Conservation (phyloP, 2,888 invertebrate genomes). For the Lomographa bimaculata region DNA sequence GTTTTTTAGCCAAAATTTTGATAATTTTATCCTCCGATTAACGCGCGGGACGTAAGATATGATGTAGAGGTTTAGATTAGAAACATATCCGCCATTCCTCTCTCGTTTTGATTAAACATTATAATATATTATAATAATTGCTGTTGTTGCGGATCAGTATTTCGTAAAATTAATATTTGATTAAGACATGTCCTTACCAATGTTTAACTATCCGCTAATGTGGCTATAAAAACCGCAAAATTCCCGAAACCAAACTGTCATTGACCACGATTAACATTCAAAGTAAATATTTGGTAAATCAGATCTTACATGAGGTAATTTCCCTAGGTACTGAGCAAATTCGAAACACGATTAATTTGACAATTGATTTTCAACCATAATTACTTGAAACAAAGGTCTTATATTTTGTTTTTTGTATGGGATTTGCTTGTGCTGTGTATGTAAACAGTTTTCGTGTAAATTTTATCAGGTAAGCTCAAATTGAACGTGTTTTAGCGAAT, state of each 20-base stretch:
- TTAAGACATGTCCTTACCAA: not conserved
- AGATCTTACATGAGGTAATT: slow-evolving; percentile 22
- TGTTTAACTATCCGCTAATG: slow-evolving; percentile 1
- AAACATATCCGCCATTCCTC: too few relatives aligned
- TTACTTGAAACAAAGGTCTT: too few relatives aligned
- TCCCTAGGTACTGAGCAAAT: slow-evolving; percentile 13
- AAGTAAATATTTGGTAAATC: slow-evolving; percentile 27
- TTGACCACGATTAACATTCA: slow-evolving; percentile 18
- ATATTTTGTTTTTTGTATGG: too few relatives aligned
- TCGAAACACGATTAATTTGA: not conserved
- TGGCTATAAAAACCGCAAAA: slow-evolving; percentile 9
- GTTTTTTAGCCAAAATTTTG: too few relatives aligned
- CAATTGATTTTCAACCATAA: slow-evolving; percentile 14
- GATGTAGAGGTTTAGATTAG: too few relatives aligned
- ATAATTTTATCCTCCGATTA: too few relatives aligned
- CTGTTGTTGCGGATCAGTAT: too few relatives aligned
- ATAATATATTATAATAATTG: too few relatives aligned
- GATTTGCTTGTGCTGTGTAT: slow-evolving; percentile 1
- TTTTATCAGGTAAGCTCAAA: slow-evolving; percentile 29
- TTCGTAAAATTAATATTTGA: too few relatives aligned
- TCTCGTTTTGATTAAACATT: too few relatives aligned
- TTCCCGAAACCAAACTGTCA: slow-evolving; percentile 15
- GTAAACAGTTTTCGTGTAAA: slow-evolving; percentile 26
- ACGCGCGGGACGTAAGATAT: too few relatives aligned
- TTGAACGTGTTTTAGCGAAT: slow-evolving; percentile 22